These are phyloP conservation scores for Zaprionus obscuricornis DNA, from an alignment of 2,888 invertebrate genomes.

Conservation along the genomic window DNA sequence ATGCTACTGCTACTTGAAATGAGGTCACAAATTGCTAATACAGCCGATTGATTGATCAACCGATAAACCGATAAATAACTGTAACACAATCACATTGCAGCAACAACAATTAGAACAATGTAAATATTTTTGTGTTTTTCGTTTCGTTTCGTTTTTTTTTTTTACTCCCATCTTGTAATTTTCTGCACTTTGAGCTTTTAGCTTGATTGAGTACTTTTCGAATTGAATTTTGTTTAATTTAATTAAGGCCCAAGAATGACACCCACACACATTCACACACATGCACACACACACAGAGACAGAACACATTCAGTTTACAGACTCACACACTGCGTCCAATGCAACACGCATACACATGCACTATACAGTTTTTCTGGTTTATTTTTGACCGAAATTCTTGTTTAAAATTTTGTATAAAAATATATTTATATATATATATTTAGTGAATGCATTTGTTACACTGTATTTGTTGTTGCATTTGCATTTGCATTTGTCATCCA, in stretches of 20 bases:
- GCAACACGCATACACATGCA: constrained; percentile 16
- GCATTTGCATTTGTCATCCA: constrained; percentile 53
- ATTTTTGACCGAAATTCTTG: constrained; percentile 43
- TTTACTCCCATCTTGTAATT: background rate
- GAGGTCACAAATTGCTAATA: constrained; percentile 16
- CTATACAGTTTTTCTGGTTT: constrained; percentile 15
- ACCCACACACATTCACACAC: constrained; percentile 32
- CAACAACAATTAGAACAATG: constrained; percentile 18
- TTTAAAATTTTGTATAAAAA: constrained; percentile 25
- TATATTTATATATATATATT: constrained; percentile 31
- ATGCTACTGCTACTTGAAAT: too few species aligned
- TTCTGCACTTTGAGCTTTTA: constrained; percentile 40
- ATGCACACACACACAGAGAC: constrained; percentile 8
- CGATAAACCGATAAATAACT: constrained; percentile 29
- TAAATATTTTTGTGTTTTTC: too few species aligned
- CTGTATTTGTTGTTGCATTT: constrained; percentile 34
- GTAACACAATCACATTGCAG: constrained; percentile 11
- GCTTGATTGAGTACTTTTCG: constrained; percentile 29
- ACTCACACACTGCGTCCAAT: constrained; percentile 12
- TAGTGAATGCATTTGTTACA: constrained; percentile 51
- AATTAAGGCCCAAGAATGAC: constrained; percentile 48
- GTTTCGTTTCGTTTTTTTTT: too few species aligned
- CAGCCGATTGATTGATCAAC: constrained; percentile 30
- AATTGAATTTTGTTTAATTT: constrained; percentile 49
- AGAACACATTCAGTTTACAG: too few species aligned